Evolutionary conservation across 1,140 invertebrate genomes (phyloP), one percentile per base, ranked within the genome.

Genomic region (Steinernema feltiae): DNA sequence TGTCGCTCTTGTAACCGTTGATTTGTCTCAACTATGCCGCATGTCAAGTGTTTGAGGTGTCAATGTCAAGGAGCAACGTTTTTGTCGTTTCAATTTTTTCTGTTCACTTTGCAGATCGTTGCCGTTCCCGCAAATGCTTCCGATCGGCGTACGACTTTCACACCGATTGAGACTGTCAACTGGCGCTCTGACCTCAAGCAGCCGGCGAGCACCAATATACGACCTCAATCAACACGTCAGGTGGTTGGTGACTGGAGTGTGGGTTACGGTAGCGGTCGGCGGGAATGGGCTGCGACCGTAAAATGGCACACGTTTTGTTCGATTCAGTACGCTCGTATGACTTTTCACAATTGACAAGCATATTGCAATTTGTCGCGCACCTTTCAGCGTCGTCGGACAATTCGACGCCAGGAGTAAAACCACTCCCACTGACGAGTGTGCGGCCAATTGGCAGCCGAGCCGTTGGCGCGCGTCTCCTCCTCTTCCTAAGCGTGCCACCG

Each of bases 351-450:
- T 63, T 63, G 53, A 63, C 53, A 63, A 63, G 53, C 53, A 63
- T 63, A 63, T 63, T 63, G 53, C 53, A 63, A 63, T 63, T 63
- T 63, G 53, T 63, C 53, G 53, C 53, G 53, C 53, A 63, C 53
- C 53, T 63, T 63, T 63, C 53, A 63, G 24, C 53, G 53, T 12
- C 12, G 53, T 12, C 41, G 41, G 41, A 46, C 41, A 46, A 46
- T n/a, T 63, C 53, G 53, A 63, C 53, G 53, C 53, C 53, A 63
- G 24, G 24, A 63, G 24, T 21, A 21, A 63, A 63, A 63, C 53
- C 53, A 63, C 53, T 63, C 53, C 53, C 53, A 15, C 53, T 63
- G 12, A 3, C 12, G 24, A 27, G 53, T 21, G 2, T 63, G 53
- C 53, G 53, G 53, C 53, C 53, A 63, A 63, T 63, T 63, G 53